Evolutionary conservation across 1,140 invertebrate genomes (phyloP).

Genomic region (Platorchestia sp.): DNA sequence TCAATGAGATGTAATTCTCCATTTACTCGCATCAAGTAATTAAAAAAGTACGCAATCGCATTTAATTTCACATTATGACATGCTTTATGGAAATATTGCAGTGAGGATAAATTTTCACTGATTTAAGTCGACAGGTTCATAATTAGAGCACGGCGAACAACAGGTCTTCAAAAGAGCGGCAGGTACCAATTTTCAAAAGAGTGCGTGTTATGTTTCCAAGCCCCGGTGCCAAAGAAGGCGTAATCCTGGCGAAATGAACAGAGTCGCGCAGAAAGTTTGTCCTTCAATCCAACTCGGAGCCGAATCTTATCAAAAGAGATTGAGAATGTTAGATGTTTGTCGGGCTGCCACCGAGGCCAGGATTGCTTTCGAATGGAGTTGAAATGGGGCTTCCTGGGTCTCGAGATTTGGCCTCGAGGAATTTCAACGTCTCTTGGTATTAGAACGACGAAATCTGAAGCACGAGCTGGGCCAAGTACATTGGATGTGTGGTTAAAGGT

Average conservation of each 20-base stretch:
- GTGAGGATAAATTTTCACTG: background rate
- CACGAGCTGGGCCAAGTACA: background rate
- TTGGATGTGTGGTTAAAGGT: background rate
- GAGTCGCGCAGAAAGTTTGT: slow-evolving; percentile 39
- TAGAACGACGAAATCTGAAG: background rate
- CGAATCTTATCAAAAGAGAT: slow-evolving; percentile 52
- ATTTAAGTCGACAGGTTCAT: background rate
- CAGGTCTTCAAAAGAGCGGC: background rate
- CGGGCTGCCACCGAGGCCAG: slow-evolving; percentile 26
- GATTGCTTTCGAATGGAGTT: slow-evolving; percentile 55
- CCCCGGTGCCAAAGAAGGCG: background rate
- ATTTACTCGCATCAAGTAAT: no score
- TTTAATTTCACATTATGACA: no score
- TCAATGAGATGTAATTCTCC: no score
- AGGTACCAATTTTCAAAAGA: background rate
- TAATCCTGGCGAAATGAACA: slow-evolving; percentile 29
- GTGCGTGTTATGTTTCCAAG: slow-evolving; percentile 7
- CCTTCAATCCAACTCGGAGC: slow-evolving; percentile 42
- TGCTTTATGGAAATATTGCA: no score
- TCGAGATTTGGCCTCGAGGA: background rate
- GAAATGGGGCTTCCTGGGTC: slow-evolving; percentile 37
- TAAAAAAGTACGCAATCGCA: no score
- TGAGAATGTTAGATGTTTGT: slow-evolving; percentile 55
- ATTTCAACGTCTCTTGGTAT: background rate
- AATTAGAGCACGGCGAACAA: background rate